Conservation (phyloP, 2,797 vertebrate species). For the Lagodon rhomboides region DNA sequence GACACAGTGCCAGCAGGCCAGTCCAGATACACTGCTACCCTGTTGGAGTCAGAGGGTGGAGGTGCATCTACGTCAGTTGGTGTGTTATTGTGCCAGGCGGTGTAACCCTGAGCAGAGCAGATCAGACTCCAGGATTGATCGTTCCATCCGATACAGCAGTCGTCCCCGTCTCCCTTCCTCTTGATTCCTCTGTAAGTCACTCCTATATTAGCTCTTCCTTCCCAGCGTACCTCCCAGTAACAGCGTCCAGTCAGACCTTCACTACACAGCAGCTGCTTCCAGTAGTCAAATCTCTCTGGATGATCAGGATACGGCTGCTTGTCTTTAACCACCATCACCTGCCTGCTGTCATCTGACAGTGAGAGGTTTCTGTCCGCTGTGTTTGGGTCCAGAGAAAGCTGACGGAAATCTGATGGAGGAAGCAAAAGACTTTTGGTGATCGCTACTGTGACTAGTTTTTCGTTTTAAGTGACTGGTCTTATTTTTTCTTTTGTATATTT, state of each 20-base stretch:
- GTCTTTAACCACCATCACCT: slow-evolving; percentile 2
- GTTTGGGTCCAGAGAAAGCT: slow-evolving; percentile 45
- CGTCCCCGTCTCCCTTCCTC: slow-evolving; percentile 5
- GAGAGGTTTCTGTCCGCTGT: slow-evolving; percentile 35
- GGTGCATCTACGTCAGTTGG: not conserved
- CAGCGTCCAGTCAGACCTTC: slow-evolving; percentile 28
- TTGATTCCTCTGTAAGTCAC: slow-evolving; percentile 39
- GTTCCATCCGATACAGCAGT: slow-evolving; percentile 34
- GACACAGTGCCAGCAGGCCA: slow-evolving; percentile 38
- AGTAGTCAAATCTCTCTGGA: slow-evolving; percentile 32
- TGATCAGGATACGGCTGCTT: slow-evolving; percentile 34
- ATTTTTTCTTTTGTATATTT: too few species aligned
- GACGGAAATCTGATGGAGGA: slow-evolving; percentile 18
- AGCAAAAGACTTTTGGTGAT: slow-evolving; percentile 1
- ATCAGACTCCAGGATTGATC: slow-evolving; percentile 48
- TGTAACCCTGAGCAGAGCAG: slow-evolving; percentile 32
- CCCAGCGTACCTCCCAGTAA: slow-evolving; percentile 54
- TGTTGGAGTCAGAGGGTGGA: not conserved
- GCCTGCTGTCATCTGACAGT: slow-evolving; percentile 10
- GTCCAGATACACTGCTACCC: slow-evolving; percentile 49
- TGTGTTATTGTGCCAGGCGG: slow-evolving; percentile 38
- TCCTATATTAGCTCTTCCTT: slow-evolving; percentile 18
- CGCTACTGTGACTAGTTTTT: too few species aligned
- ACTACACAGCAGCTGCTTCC: slow-evolving; percentile 20
- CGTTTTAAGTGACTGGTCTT: too few species aligned